Base-by-base conservation (phyloP, 1,140 invertebrate genomes). In the Drosophila nigromelanica region DNA sequence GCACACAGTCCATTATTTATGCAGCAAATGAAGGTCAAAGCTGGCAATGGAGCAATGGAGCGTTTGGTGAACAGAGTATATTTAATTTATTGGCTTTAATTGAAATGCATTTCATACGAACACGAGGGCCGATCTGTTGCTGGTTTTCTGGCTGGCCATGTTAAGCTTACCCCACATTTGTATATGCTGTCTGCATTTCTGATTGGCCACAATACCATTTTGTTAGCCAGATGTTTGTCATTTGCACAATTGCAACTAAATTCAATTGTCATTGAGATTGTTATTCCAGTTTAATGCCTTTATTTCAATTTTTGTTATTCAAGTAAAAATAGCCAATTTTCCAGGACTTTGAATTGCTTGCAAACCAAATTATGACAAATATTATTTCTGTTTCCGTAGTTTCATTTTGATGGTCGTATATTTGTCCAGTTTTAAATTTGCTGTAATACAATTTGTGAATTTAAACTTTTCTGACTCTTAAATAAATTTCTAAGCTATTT, bases 51-150 rank as follows among this genome's bases (percentile, higher is more conserved):
- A 40, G 8, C n/a, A n/a, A n/a, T n/a, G 5, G 30, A 42, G 55
- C 12, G 47, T 55, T 50, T 30, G 40, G 35, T 2, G 10, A 24
- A 33, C 39, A 51, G 11, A 40, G 12, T 60, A 42, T 69, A 67
- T 61, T 82, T 60, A 82, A 82, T 82, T 80, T 80, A 80, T 80
- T 78, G 66, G 66, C 61, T 83, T 72, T 78, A 82, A 83, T 76
- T 83, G 71, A 76, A 82, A 76, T 78, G 66, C 71, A 82, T 82
- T 78, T 59, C 33, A 35, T 45, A 71, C 76, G 54, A 67, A 60
- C 70, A 51, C 35, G 10, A 58, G 39, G 33, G 50, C 40, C 30
- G 56, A 67, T 27, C 60, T 66, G 59, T 42, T 24, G 35, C 27
- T 12, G 37, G 47, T 63, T 74, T 56, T 1, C 15, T 33, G 39